Evolutionary conservation across 2,797 vertebrate genomes (phyloP), one percentile per base, ranked within the genome.

Genomic region (Smutsia gigantea): DNA sequence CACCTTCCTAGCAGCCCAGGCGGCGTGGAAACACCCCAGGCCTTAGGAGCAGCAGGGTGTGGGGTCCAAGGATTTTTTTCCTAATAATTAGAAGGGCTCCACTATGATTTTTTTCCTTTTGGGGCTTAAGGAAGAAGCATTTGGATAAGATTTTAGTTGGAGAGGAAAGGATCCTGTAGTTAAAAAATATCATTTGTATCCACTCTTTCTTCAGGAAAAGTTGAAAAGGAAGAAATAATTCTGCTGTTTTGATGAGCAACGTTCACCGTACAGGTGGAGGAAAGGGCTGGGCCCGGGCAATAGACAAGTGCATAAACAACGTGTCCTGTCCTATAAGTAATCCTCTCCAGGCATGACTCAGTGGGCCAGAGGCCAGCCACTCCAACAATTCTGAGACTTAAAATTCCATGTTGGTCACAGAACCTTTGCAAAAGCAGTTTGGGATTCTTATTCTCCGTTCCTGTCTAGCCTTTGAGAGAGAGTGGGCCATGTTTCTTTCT

Each of bases 241-340:
- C 53, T 81, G 39, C 61, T 71, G n/a, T 61, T 93, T 88, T 46
- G 53, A 64, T 82, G 49, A 71, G 21, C 15, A 9, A 34, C 27
- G 75, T 59, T 72, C 15, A 59, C 90, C 55, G 14, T 29, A 75
- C 68, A 92, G 95, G 90, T 92, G 94, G 94, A 90, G 87, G 90
- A 90, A 87, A 92, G 87, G 83, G 17, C 78, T 13, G 0, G 11
- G 85, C 87, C 74, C 84, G 69, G 92, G 94, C 90, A 94, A 42
- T 27, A 72, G 66, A 17, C 42, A 3, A 42, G 51, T 0, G n/a
- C 57, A 12, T n/a, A 81, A 82, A 91, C 83, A 94, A 81, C 93
- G 37, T 23, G 3, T 83, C 57, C 31, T 5, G 57, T 18, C 25
- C 82, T 92, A 14, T 63, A 83, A 86, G 74, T 75, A 82, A 88